These are phyloP conservation scores for Tringa solitaria DNA, from an alignment of 2,113 vertebrate species.

Conservation along the genomic window DNA sequence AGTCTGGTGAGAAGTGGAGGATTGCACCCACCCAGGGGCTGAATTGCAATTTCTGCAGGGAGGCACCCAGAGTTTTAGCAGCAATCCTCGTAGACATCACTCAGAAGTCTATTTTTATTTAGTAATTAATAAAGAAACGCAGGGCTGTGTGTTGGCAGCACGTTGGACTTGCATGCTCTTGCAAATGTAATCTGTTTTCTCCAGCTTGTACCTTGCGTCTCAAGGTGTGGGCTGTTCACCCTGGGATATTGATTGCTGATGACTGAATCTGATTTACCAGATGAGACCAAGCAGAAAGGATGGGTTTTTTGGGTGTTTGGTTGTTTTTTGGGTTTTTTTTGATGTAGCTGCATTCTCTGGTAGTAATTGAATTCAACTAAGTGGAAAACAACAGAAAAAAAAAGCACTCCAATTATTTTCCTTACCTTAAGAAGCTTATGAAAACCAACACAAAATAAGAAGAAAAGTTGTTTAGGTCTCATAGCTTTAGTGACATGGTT, in stretches of 20 bases:
- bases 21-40: not conserved
- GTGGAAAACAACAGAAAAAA: not conserved
- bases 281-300: not conserved
- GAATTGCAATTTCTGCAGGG: not conserved
- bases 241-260: not conserved
- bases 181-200: not conserved
- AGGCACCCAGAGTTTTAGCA: not conserved
- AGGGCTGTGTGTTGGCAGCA: not conserved
- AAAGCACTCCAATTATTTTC: not conserved
- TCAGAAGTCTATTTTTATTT: not conserved
- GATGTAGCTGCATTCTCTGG: not conserved
- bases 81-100: not conserved
- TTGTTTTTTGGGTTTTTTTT: not conserved
- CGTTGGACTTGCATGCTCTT: fast-evolving
- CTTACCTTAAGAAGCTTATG: not conserved
- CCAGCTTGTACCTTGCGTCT: not conserved
- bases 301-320: not conserved
- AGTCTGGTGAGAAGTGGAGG: not conserved
- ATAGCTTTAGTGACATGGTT: too few relatives aligned
- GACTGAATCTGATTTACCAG: not conserved
- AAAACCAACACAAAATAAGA: not conserved
- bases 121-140: not conserved
- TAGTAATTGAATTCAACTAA: not conserved
- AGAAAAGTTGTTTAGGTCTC: not conserved
- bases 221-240: not conserved